Evolutionary conservation across 2,888 invertebrate species (phyloP).

Genomic region (Copidosoma aretas): DNA sequence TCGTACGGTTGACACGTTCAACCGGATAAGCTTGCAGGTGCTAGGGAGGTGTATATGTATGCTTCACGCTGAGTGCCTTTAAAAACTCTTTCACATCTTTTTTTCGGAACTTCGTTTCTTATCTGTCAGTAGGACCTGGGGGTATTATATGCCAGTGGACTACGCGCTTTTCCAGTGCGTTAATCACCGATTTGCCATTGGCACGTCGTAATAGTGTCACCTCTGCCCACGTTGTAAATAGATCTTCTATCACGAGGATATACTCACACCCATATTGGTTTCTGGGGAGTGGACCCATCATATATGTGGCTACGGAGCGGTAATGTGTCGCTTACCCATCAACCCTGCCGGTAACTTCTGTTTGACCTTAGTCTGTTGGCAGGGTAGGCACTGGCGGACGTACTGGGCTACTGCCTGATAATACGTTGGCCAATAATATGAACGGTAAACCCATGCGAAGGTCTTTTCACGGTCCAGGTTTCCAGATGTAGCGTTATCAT

Average conservation of each 20-base stretch:
- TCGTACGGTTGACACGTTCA: constrained; percentile 29
- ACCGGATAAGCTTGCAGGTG: constrained; percentile 35
- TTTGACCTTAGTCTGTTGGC: background rate
- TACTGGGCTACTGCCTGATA: constrained; percentile 42
- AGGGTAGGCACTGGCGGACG: constrained; percentile 41
- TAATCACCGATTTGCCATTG: constrained; percentile 30
- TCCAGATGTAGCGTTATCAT: constrained; percentile 41
- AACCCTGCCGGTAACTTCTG: background rate
- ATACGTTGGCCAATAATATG: constrained; percentile 42
- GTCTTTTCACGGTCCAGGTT: constrained; percentile 42
- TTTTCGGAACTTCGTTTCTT: constrained; percentile 42
- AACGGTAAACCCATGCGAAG: constrained; percentile 12
- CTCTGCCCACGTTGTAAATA: constrained; percentile 42
- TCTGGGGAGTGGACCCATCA: constrained; percentile 40
- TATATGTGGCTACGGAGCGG: background rate
- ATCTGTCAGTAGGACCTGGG: constrained; percentile 37
- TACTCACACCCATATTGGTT: constrained; percentile 30
- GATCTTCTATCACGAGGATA: constrained; percentile 42
- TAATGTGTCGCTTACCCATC: background rate
- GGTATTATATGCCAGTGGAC: constrained; percentile 40
- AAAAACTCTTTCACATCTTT: background rate
- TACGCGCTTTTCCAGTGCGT: constrained; percentile 37
- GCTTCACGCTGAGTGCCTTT: background rate
- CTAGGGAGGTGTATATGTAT: constrained; percentile 27
- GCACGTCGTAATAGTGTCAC: constrained; percentile 39